These are phyloP conservation scores for Phasia obesa DNA, from an alignment of 2,888 invertebrate species.

Conservation along the genomic window DNA sequence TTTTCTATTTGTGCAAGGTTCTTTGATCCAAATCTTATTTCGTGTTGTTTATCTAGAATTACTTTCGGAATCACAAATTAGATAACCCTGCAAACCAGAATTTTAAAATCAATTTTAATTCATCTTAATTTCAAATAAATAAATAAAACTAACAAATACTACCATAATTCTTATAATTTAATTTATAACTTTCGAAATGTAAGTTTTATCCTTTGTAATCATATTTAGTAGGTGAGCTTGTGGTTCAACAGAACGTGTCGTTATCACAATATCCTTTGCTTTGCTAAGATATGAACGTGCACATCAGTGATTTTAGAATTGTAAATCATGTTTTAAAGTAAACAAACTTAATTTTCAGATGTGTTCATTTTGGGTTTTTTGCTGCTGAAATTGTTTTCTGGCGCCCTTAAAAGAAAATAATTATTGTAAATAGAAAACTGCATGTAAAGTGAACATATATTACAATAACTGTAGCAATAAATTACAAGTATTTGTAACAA, in stretches of 20 bases:
- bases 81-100: no score
- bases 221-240: slow-evolving; percentile 16
- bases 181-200: background rate
- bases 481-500: slow-evolving; percentile 55
- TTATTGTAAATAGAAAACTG: slow-evolving; percentile 56
- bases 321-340: slow-evolving; percentile 66
- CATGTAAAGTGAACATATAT: slow-evolving; percentile 69
- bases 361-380: slow-evolving; percentile 9
- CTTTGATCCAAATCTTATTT: no score
- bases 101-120: no score
- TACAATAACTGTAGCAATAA: slow-evolving; percentile 57
- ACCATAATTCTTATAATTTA: background rate
- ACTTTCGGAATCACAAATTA: no score
- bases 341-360: slow-evolving; percentile 67
- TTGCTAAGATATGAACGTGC: slow-evolving; percentile 50
- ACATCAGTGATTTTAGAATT: slow-evolving; percentile 37
- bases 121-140: no score
- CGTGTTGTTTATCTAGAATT: no score
- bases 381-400: slow-evolving; percentile 15
- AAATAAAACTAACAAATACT: background rate
- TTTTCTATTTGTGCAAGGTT: no score
- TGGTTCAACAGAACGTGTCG: slow-evolving; percentile 56
- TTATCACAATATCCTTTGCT: slow-evolving; percentile 40
- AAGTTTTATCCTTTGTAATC: slow-evolving; percentile 2
- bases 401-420: slow-evolving; percentile 25